A percentile compares a stretch with the other conserved stretches of the same genome.
Evolutionary conservation across 2,888 invertebrate genomes (phyloP).

Genomic region (Dryobota labecula): DNA sequence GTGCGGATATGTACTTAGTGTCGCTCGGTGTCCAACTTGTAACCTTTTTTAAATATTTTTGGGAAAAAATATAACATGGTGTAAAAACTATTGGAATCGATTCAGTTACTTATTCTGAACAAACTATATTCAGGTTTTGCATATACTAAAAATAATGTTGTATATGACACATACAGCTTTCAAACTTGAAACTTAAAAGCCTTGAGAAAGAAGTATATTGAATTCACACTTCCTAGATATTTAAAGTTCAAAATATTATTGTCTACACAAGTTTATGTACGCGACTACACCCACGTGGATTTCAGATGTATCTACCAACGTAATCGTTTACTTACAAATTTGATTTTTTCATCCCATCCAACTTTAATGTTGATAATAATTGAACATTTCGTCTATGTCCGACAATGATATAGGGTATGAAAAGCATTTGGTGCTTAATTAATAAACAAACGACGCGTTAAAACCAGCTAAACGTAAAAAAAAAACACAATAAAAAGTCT

Average conservation of each 20-base stretch:
- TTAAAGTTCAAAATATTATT: conserved; percentile 15
- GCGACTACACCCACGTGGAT: neutral
- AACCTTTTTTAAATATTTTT: too few relatives aligned
- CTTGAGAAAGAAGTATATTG: conserved; percentile 1
- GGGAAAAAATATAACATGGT: too few relatives aligned
- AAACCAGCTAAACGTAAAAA: neutral
- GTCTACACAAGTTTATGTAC: neutral
- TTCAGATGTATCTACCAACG: neutral
- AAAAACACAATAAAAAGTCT: neutral
- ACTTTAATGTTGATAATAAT: neutral
- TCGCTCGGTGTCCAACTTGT: too few relatives aligned
- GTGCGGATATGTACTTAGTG: too few relatives aligned
- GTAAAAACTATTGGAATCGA: too few relatives aligned
- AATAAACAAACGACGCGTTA: neutral
- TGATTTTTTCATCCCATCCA: neutral
- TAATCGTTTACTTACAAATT: neutral
- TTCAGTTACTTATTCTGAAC: too few relatives aligned
- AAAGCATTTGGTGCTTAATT: neutral
- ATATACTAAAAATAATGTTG: too few relatives aligned
- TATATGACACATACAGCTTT: conserved; percentile 10
- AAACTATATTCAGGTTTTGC: too few relatives aligned
- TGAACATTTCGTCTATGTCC: neutral
- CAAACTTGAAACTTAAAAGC: neutral
- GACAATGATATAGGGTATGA: neutral
- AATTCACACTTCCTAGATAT: conserved; percentile 10